Percentiles rank a stretch among this genome's conserved stretches.
Conservation (phyloP, 2,888 invertebrate species). For the Barypeithes pellucidus region DNA sequence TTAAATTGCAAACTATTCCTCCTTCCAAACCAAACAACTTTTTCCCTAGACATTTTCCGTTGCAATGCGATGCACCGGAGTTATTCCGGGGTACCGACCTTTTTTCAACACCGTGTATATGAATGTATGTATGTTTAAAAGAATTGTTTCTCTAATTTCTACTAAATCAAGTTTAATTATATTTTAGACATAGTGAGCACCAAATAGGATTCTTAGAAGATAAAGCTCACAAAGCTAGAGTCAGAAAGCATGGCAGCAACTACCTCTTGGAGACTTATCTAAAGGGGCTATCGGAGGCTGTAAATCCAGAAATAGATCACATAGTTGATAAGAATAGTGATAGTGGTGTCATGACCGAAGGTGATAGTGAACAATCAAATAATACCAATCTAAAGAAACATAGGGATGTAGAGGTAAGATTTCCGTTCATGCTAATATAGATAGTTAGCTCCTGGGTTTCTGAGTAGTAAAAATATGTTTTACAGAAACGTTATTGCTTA, state of each 20-base stretch:
- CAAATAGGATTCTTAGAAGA: conserved; percentile 86
- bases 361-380: conserved; percentile 73
- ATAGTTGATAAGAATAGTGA: conserved; percentile 79
- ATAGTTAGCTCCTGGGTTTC: too few species aligned
- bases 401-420: conserved; percentile 63
- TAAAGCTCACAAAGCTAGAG: conserved; percentile 82
- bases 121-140: too few species aligned
- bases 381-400: conserved; percentile 64
- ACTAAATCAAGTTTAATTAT: background rate
- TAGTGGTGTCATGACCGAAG: conserved; percentile 80
- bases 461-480: too few species aligned
- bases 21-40: too few species aligned
- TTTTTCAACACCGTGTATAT: too few species aligned
- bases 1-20: too few species aligned
- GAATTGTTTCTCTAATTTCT: too few species aligned
- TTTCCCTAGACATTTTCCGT: too few species aligned
- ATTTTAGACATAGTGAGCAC: conserved; percentile 74
- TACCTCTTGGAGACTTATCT: conserved; percentile 86
- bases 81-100: too few species aligned
- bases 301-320: conserved; percentile 67
- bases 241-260: conserved; percentile 85
- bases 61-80: too few species aligned
- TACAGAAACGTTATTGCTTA: too few species aligned
- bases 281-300: conserved; percentile 73
- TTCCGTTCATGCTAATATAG: too few species aligned